Percentiles rank a stretch among this genome's conserved stretches.
Conservation (phyloP, 37 sponge, comb jelly and placozoan genomes). For the Spongia lamella region DNA sequence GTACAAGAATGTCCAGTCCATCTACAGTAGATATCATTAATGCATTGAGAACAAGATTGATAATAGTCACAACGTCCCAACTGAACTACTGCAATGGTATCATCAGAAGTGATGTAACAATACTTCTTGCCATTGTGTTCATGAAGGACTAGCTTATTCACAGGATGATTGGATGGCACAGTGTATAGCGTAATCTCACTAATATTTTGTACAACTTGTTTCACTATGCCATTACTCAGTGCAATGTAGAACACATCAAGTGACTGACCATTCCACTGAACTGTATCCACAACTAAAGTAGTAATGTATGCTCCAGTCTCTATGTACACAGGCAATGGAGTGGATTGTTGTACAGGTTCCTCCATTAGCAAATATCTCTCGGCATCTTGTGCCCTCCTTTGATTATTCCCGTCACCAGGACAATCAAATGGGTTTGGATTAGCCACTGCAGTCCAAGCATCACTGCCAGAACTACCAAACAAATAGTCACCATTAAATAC, state of each 20-base stretch:
- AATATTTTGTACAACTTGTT: conserved; percentile 12
- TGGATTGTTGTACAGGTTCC: not conserved
- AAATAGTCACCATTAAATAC: conserved; percentile 46
- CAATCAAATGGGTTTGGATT: conserved; percentile 17
- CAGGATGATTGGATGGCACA: not conserved
- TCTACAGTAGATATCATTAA: conserved; percentile 63
- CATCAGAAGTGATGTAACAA: conserved; percentile 36
- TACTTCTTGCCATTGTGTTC: conserved; percentile 5
- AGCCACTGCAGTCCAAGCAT: conserved; percentile 2
- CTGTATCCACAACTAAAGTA: conserved; percentile 33
- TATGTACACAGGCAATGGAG: conserved; percentile 20
- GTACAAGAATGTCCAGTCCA: conserved; percentile 20
- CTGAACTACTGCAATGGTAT: not conserved
- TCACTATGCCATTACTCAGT: conserved; percentile 25
- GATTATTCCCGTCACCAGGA: conserved; percentile 20
- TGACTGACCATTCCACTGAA: not conserved
- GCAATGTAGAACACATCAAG: conserved; percentile 40
- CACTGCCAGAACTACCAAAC: not conserved
- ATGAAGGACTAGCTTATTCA: conserved; percentile 15
- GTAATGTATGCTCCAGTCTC: conserved; percentile 24
- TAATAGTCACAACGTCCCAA: conserved; percentile 43
- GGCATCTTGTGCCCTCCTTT: conserved; percentile 17
- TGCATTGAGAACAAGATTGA: conserved; percentile 32
- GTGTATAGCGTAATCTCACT: not conserved
- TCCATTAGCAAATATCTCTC: conserved; percentile 14